phyloP scores from a whole-genome alignment of 1,140 invertebrate species.

The Aphelenchoides avenae region DNA sequence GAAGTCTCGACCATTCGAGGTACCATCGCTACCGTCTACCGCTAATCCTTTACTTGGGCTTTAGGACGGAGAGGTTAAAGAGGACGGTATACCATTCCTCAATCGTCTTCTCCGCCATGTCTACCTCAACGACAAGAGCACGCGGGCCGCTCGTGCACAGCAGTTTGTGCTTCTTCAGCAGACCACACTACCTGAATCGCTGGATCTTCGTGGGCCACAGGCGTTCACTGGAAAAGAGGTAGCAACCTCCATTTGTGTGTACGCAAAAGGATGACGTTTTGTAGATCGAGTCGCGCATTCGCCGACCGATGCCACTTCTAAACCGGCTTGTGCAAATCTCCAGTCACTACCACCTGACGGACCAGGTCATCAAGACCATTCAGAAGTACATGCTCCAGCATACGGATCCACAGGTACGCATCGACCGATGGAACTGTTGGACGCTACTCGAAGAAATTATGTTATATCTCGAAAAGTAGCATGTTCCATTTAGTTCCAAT shows the following conservation, averaged over 20 bases:
- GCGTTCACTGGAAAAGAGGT: conserved; percentile 41
- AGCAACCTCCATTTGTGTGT: conserved; percentile 1
- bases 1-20: conserved; percentile 33
- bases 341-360: conserved; percentile 30
- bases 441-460: conserved; percentile 5
- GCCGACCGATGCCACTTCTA: conserved; percentile 9
- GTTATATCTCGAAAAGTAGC: conserved; percentile 7
- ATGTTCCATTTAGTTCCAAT: conserved; percentile 33
- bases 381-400: conserved; percentile 18
- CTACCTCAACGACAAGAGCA: conserved; percentile 41
- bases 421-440: not conserved
- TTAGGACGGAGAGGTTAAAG: conserved; percentile 28
- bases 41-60: conserved; percentile 18
- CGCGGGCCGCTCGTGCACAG: conserved; percentile 21
- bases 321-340: conserved; percentile 18
- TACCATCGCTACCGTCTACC: not conserved
- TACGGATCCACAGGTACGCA: conserved; percentile 10
- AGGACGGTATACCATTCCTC: conserved; percentile 35
- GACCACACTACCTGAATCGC: conserved; percentile 20
- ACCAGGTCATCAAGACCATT: conserved; percentile 24
- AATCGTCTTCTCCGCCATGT: conserved; percentile 29
- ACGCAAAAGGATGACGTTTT: not conserved
- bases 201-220: conserved; percentile 43
- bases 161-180: conserved; percentile 34
- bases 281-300: conserved; percentile 5